A percentile compares a stretch with the other conserved stretches of the same genome.
Evolutionary conservation across 1,140 invertebrate genomes (phyloP).

Genomic region (Bombus fervidus): DNA sequence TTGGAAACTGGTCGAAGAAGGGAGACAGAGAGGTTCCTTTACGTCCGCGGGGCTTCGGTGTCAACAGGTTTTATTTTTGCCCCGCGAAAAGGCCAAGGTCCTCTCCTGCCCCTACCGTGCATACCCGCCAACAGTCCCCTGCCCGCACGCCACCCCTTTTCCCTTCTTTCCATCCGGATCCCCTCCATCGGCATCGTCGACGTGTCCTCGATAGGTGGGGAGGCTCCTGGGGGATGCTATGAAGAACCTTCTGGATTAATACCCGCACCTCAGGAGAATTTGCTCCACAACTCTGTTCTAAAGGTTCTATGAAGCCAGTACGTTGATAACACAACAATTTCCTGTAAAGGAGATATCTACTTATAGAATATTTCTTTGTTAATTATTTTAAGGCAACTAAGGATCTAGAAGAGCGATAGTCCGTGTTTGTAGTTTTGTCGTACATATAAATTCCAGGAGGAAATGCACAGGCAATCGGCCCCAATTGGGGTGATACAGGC

Average conservation of each 20-base stretch:
- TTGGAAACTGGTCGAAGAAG: constrained; percentile 8
- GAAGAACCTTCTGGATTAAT: constrained; percentile 63
- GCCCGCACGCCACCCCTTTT: constrained; percentile 23
- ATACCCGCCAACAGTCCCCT: constrained; percentile 44
- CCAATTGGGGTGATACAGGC: constrained; percentile 33
- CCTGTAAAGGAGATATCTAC: no score
- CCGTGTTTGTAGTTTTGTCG: neutral
- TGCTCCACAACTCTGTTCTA: neutral
- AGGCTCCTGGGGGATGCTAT: constrained; percentile 52
- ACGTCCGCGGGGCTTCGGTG: constrained; percentile 69
- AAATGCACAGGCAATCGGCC: neutral
- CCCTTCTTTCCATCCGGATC: constrained; percentile 28
- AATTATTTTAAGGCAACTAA: neutral
- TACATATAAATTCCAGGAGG: constrained; percentile 6
- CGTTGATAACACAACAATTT: constrained; percentile 19
- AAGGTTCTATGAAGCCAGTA: constrained; percentile 9
- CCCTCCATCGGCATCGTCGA: constrained; percentile 33
- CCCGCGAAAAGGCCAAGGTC: constrained; percentile 73
- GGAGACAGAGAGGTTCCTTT: constrained; percentile 52
- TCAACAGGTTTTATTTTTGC: constrained; percentile 74
- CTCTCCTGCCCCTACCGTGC: constrained; percentile 67
- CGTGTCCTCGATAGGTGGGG: constrained; percentile 35
- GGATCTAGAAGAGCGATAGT: neutral
- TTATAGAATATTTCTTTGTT: neutral
- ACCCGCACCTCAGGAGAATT: constrained; percentile 18